Evolutionary conservation across 2,888 invertebrate genomes (phyloP), one percentile per base, ranked within the genome.

Genomic region (Nomada hirtipes): DNA sequence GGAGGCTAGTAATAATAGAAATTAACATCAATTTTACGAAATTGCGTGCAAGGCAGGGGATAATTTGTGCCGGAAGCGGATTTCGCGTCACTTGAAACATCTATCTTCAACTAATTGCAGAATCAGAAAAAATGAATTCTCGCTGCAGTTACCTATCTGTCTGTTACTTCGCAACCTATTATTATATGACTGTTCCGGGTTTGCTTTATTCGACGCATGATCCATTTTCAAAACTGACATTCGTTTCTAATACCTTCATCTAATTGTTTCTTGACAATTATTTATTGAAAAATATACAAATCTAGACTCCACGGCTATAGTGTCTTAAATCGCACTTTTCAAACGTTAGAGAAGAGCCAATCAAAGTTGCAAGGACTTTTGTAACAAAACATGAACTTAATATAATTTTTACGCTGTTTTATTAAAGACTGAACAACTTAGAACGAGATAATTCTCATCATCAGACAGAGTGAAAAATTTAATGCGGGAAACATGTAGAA

Each of bases 11-110:
- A 50, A 70, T 50, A 29, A 50, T 61, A 50, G n/a, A 64, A 70
- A 77, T 70, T 70, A 60, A 76, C 55, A 26, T 61, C 50, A 55
- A 60, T 47, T 26, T 53, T 47, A 44, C 52, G 15, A 61, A 71
- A 79, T 61, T 65, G 57, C 47, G 18, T 26, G 42, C 7, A 71
- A 26, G 44, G 26, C 20, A 13, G 26, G 11, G 13, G 47, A 36
- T 26, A 61, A 23, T 36, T 68, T 29, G 42, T 68, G 23, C 74
- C 53, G 53, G 50, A 61, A 50, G 20, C 20, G 61, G 29, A 29
- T 29, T 69, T 64, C n/a, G 18, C 47, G 20, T 64, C 69, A 29
- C 57, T 52, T 64, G n/a, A 47, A 68, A 57, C 36, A 53, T 52
- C 3, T 53, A 44, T 42, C 29, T 11, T 26, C 13, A 13, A 18